Evolutionary conservation across 35 echinoderm and acorn worm species (phyloP), one percentile per base, ranked within the genome.

Genomic region (Amphiura filiformis): DNA sequence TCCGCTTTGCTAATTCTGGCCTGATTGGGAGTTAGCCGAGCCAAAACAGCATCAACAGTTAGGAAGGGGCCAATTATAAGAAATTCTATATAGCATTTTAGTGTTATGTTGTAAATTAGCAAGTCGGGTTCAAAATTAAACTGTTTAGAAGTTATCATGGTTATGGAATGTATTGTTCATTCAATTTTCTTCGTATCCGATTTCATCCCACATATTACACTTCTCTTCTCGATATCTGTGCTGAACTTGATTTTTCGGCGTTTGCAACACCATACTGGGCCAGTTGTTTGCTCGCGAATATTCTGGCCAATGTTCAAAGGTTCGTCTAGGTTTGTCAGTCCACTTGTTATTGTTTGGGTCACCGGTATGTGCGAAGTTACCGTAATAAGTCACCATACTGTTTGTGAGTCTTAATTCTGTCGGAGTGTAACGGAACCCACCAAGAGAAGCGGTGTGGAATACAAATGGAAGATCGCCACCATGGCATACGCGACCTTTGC

Each of bases 381-480:
- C 86, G 34, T 82, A 80, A 35, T 93, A 93, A n/a, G 77, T 34
- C 65, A 84, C 80, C 70, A 84, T 78, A 28, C 75, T 78, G 20
- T 88, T 37, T 31, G 37, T 61, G 13, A 89, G n/a, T 26, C 17
- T 57, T 23, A 17, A n/a, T 37, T 90, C 88, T n/a, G 49, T 64
- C 13, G 88, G 34, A 0, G 80, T 85, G 34, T 86, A 93, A 23
- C 80, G 32, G 52, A 77, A 87, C 0, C 87, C 81, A 40, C 32
- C 78, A 5, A 89, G 76, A 35, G 75, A 0, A 17, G 86, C 86
- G 14, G 80, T 84, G 56, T 86, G 80, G 13, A 93, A 88, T 35
- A 93, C 31, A 57, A 83, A 93, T 38, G 91, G 80, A 0, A 93
- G 37, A 20, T 93, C 91, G 0, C 86, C 86, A 7, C 86, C 75